Percentiles rank a stretch among this genome's conserved stretches.
Conservation (phyloP, 1,140 invertebrate genomes). For the Hypsibius dujardini region DNA sequence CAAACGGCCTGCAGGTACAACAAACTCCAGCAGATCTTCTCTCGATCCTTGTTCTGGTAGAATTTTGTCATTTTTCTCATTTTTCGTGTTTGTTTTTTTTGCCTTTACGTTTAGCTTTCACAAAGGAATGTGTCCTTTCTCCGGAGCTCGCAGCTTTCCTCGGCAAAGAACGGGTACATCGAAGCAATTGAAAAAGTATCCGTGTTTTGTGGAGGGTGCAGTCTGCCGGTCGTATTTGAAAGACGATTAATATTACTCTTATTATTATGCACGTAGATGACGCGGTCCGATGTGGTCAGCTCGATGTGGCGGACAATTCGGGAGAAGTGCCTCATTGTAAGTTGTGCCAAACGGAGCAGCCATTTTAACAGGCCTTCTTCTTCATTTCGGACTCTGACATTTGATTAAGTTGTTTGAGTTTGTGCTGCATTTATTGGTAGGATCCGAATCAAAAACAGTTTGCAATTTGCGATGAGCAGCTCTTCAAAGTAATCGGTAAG, state of each 20-base stretch:
- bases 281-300: conserved; percentile 77
- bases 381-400: neutral
- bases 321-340: conserved; percentile 64
- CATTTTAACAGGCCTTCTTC: conserved; percentile 21
- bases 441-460: conserved; percentile 84
- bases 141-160: conserved; percentile 65
- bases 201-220: neutral
- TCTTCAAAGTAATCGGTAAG: conserved; percentile 63
- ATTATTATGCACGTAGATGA: conserved; percentile 40
- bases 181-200: neutral
- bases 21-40: too few relatives aligned
- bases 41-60: too few relatives aligned
- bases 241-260: conserved; percentile 6
- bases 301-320: conserved; percentile 80
- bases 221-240: conserved; percentile 12
- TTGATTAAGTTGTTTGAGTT: neutral
- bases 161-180: conserved; percentile 44
- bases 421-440: conserved; percentile 32
- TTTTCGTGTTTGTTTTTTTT: too few relatives aligned
- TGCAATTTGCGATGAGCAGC: conserved; percentile 74
- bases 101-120: neutral
- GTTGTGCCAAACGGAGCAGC: conserved; percentile 25
- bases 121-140: conserved; percentile 58
- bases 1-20: too few relatives aligned
- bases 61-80: too few relatives aligned